A percentile compares a stretch with the other conserved stretches of the same genome.
phyloP scores from a whole-genome alignment of 2,888 invertebrate species.

The Leucoma salicis region DNA sequence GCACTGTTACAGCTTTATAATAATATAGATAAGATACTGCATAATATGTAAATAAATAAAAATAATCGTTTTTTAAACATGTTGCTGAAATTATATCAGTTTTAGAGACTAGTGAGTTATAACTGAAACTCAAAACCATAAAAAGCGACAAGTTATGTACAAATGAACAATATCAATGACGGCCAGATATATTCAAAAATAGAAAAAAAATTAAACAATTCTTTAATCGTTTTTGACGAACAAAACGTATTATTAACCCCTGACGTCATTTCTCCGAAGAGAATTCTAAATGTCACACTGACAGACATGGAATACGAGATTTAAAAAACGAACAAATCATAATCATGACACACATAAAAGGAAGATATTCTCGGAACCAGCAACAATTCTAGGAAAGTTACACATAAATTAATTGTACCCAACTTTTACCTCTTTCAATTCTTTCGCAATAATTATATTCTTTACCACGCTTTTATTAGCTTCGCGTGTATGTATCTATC shows the following conservation, averaged over 20 bases:
- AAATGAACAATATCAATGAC: constrained; percentile 5
- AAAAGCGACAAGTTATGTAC: too few species aligned
- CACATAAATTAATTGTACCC: constrained; percentile 3
- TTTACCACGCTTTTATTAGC: too few species aligned
- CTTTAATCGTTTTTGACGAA: constrained; percentile 11
- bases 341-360: constrained; percentile 32
- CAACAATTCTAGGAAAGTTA: constrained; percentile 28
- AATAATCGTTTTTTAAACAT: too few species aligned
- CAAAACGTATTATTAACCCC: constrained; percentile 4
- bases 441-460: constrained; percentile 8
- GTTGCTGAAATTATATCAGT: too few species aligned
- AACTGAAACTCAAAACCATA: too few species aligned
- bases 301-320: constrained; percentile 20
- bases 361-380: constrained; percentile 16
- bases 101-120: too few species aligned
- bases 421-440: constrained; percentile 36
- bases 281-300: constrained; percentile 28
- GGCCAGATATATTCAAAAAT: constrained; percentile 7
- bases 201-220: constrained; percentile 4
- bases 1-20: too few species aligned
- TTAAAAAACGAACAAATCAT: constrained; percentile 23
- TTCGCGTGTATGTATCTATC: too few species aligned
- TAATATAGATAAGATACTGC: too few species aligned
- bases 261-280: constrained; percentile 27
- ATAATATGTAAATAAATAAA: too few species aligned